Percentiles rank a stretch among this genome's conserved stretches.
phyloP scores from a whole-genome alignment of 2,113 vertebrate species.

The Xiphophorus hellerii region DNA sequence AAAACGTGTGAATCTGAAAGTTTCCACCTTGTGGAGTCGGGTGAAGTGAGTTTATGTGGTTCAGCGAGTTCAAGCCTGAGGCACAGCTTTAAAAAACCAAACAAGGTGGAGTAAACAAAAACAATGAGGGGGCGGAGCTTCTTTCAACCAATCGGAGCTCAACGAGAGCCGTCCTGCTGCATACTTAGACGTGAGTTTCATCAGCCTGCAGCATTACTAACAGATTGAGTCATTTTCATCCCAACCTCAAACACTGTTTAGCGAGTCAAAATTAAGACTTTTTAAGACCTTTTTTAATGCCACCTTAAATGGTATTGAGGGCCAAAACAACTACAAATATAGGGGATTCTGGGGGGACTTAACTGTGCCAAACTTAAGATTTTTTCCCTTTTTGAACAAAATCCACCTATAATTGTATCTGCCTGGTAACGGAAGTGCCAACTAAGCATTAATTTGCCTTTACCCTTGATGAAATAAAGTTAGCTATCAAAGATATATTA shows the following conservation, averaged over 20 bases:
- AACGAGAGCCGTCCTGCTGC: neutral
- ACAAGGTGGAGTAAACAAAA: neutral
- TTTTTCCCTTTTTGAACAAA: too few species aligned
- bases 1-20: neutral
- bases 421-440: too few species aligned
- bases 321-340: too few species aligned
- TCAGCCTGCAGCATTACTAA: neutral
- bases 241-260: neutral
- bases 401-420: too few species aligned
- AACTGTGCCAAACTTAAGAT: too few species aligned
- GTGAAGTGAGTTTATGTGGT: neutral
- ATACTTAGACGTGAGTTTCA: slow-evolving; percentile 4
- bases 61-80: neutral
- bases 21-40: neutral
- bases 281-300: too few species aligned
- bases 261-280: too few species aligned
- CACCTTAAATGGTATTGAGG: too few species aligned
- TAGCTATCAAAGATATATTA: too few species aligned
- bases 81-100: neutral
- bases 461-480: too few species aligned
- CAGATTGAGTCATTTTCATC: neutral
- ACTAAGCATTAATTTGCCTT: too few species aligned
- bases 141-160: slow-evolving; percentile 7
- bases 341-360: too few species aligned
- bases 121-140: neutral